These are phyloP conservation scores for Sitta carolinensis DNA, from an alignment of 2,797 vertebrate genomes.

Conservation along the genomic window DNA sequence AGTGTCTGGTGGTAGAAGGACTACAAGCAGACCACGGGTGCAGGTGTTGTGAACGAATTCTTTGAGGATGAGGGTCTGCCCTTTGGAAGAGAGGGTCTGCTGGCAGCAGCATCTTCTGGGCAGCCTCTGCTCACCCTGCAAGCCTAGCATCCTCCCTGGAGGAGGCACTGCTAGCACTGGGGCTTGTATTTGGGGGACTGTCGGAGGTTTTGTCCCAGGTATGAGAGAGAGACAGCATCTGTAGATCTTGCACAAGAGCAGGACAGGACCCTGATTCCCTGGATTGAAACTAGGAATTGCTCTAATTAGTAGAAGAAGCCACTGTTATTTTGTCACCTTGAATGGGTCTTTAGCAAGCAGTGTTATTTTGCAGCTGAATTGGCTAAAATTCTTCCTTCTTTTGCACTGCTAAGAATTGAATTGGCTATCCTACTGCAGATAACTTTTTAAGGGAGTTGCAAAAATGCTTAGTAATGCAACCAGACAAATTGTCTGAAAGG, in stretches of 20 bases:
- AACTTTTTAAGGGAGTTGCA: background rate
- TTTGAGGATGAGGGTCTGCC: background rate
- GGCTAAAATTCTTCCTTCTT: background rate
- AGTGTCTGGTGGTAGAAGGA: background rate
- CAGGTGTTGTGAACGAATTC: background rate
- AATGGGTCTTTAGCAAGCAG: background rate
- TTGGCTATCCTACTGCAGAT: background rate
- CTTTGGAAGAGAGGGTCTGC: background rate
- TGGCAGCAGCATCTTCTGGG: background rate
- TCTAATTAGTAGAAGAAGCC: background rate
- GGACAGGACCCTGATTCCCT: background rate
- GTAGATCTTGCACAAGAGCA: background rate
- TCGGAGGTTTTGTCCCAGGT: background rate
- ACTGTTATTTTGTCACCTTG: background rate
- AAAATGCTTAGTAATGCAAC: background rate
- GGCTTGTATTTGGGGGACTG: background rate
- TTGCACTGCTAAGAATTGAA: background rate
- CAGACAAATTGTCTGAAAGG: background rate
- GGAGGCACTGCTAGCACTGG: background rate
- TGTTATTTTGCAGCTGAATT: background rate
- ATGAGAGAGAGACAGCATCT: background rate
- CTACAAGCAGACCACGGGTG: background rate
- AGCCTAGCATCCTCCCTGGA: background rate
- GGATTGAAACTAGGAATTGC: background rate
- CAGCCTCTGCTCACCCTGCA: background rate